Evolutionary conservation across 53 echinoderm and acorn worm genomes (phyloP).

Genomic region (Holothuria scabra): DNA sequence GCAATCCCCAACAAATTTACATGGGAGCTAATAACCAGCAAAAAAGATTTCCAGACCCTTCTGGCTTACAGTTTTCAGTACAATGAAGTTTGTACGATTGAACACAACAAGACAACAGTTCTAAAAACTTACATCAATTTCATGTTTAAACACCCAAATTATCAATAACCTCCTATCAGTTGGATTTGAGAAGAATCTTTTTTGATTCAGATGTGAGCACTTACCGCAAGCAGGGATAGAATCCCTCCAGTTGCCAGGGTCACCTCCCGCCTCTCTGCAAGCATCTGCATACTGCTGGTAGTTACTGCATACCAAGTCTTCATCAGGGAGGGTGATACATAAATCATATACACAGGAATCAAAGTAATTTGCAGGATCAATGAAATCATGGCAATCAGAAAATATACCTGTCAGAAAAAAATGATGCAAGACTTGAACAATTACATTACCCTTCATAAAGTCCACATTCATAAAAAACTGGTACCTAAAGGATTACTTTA

Average conservation of each 20-base stretch:
- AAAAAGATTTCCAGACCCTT: too few relatives aligned
- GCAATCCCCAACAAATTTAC: too few relatives aligned
- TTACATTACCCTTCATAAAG: background rate
- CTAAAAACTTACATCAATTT: too few relatives aligned
- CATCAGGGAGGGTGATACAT: constrained; percentile 79
- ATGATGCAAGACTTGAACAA: background rate
- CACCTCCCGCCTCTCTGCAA: constrained; percentile 72
- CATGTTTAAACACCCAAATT: too few relatives aligned
- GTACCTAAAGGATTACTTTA: too few relatives aligned
- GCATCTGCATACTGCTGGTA: constrained; percentile 73
- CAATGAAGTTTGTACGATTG: too few relatives aligned
- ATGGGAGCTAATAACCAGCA: too few relatives aligned
- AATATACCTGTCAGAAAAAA: constrained; percentile 47
- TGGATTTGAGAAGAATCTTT: too few relatives aligned
- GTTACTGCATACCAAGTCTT: constrained; percentile 70
- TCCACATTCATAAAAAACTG: background rate
- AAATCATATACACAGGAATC: constrained; percentile 83
- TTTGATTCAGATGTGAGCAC: background rate
- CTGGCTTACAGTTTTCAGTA: too few relatives aligned
- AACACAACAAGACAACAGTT: too few relatives aligned
- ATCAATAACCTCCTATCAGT: too few relatives aligned
- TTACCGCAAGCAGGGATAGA: constrained; percentile 71
- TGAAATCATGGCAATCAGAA: constrained; percentile 48
- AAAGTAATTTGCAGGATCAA: constrained; percentile 69
- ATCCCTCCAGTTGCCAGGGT: constrained; percentile 79